A percentile compares a stretch with the other conserved stretches of the same genome.
Evolutionary conservation across 2,113 vertebrate species (phyloP).

Genomic region (Heterotilapia buettikoferi): DNA sequence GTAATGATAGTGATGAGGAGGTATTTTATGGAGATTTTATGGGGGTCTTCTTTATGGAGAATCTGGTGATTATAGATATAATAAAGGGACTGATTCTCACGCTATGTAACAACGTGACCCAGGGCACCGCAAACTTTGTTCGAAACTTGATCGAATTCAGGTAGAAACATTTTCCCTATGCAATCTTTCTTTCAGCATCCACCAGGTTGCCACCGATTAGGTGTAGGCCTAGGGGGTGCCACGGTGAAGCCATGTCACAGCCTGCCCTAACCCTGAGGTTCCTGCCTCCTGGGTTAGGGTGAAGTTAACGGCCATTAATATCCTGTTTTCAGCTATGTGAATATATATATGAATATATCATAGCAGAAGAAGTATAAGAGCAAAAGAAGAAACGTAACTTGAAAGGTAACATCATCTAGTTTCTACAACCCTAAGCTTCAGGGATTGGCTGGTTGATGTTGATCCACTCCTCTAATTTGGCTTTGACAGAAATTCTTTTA

Average conservation of each 20-base stretch:
- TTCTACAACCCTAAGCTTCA: neutral
- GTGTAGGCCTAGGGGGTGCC: neutral
- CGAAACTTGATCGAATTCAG: neutral
- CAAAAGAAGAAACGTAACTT: neutral
- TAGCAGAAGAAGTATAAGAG: neutral
- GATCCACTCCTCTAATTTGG: neutral
- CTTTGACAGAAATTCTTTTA: neutral
- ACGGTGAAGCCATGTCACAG: neutral
- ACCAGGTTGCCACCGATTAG: neutral
- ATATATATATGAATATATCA: neutral
- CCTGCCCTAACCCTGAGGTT: neutral
- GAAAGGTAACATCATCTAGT: neutral
- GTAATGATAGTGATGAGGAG: constrained; percentile 60
- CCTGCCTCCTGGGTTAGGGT: neutral
- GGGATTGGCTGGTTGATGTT: neutral
- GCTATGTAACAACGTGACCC: constrained; percentile 38
- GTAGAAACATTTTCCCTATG: neutral
- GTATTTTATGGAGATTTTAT: constrained; percentile 74
- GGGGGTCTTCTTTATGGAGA: constrained; percentile 62
- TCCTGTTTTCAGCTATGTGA: neutral
- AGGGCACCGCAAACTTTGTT: neutral
- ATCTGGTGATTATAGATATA: constrained; percentile 51
- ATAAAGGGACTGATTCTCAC: constrained; percentile 67
- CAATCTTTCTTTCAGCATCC: neutral
- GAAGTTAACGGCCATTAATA: neutral